These are phyloP conservation scores for Drosophila azteca DNA, from an alignment of 1,140 invertebrate genomes.

Conservation along the genomic window DNA sequence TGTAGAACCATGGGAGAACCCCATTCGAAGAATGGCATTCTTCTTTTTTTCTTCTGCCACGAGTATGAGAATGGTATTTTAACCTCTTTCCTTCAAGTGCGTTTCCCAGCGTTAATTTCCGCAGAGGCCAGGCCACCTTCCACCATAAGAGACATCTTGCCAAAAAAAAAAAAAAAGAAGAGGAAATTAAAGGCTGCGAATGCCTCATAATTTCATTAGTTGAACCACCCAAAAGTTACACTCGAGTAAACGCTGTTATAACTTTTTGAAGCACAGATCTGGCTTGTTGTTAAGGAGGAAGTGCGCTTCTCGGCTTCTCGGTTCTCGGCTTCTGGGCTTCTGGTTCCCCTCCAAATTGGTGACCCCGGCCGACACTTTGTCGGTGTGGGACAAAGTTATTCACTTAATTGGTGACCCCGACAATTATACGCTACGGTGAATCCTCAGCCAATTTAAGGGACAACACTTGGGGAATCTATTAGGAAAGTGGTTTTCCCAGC, in stretches of 20 bases:
- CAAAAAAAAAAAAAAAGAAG: constrained; percentile 36
- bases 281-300: constrained; percentile 18
- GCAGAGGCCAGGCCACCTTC: constrained; percentile 7
- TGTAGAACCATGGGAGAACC: constrained; percentile 3
- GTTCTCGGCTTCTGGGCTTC: too few relatives aligned
- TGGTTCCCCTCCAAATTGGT: too few relatives aligned
- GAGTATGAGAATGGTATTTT: constrained; percentile 40
- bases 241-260: constrained; percentile 45
- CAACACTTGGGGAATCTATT: constrained; percentile 25
- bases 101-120: constrained; percentile 66
- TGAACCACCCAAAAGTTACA: constrained; percentile 36
- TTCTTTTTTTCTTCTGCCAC: constrained; percentile 24
- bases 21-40: too few relatives aligned
- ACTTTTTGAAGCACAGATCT: constrained; percentile 31
- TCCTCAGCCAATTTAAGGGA: background rate
- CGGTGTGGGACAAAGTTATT: constrained; percentile 27
- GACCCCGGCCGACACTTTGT: too few relatives aligned
- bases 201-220: constrained; percentile 62
- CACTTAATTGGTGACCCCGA: constrained; percentile 45
- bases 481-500: constrained; percentile 23
- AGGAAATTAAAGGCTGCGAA: constrained; percentile 24
- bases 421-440: constrained; percentile 42
- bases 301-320: too few relatives aligned
- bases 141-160: constrained; percentile 40
- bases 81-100: constrained; percentile 37